Evolutionary conservation across 1,140 invertebrate genomes (phyloP).

Genomic region (Drosophila ananassae): DNA sequence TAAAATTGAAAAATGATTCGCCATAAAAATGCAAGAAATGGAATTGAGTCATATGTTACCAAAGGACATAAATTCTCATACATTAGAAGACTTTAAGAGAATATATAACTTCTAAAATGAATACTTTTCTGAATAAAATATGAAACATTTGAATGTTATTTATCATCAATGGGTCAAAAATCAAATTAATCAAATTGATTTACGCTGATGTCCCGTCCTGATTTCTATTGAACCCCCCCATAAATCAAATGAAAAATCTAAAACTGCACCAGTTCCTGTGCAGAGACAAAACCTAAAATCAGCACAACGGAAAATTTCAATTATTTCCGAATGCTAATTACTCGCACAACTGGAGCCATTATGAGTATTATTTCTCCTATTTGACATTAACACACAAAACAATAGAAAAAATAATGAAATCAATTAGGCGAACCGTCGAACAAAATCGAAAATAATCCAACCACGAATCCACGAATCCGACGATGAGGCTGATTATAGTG

Average conservation of each 20-base stretch:
- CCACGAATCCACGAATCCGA: not conserved
- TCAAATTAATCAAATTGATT: constrained; percentile 35
- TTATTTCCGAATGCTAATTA: constrained; percentile 65
- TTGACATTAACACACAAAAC: constrained; percentile 32
- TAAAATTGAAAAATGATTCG: constrained; percentile 22
- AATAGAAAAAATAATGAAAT: constrained; percentile 47
- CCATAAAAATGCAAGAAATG: constrained; percentile 15
- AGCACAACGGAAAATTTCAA: constrained; percentile 45
- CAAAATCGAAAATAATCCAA: constrained; percentile 49
- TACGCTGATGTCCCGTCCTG: constrained; percentile 11
- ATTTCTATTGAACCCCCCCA: constrained; percentile 16
- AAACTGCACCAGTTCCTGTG: constrained; percentile 37
- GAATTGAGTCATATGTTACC: constrained; percentile 12
- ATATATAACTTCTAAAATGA: not conserved
- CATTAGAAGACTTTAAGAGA: not conserved
- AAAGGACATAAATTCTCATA: too few relatives aligned
- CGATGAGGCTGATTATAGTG: constrained; percentile 37
- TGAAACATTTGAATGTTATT: too few relatives aligned
- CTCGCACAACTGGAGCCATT: constrained; percentile 20
- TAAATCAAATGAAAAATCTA: constrained; percentile 31
- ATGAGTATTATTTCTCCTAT: constrained; percentile 38
- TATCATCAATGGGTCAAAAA: not conserved
- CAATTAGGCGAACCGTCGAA: constrained; percentile 54
- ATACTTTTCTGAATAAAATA: too few relatives aligned
- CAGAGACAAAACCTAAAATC: constrained; percentile 15